These are phyloP conservation scores for Cotesia chilonis DNA, from an alignment of 1,140 invertebrate species.

Conservation along the genomic window DNA sequence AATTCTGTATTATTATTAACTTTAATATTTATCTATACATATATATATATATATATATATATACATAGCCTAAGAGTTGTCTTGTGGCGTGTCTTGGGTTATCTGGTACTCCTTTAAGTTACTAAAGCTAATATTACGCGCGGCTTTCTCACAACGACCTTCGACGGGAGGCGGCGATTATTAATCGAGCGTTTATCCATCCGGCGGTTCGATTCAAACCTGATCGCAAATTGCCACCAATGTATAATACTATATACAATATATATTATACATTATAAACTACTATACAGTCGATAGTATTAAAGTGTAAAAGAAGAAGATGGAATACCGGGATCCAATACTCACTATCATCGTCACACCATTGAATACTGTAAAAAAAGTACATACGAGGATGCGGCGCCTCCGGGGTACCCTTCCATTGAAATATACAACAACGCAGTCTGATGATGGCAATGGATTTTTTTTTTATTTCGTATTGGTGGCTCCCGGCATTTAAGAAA, in stretches of 20 bases:
- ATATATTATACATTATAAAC: not conserved
- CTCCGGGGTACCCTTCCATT: constrained; percentile 13
- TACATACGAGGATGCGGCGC: constrained; percentile 15
- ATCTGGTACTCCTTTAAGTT: not conserved
- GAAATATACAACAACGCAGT: constrained; percentile 20
- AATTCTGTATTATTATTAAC: too few species aligned
- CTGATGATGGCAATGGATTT: too few species aligned
- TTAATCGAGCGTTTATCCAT: constrained; percentile 42
- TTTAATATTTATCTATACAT: too few species aligned
- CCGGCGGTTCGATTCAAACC: constrained; percentile 38
- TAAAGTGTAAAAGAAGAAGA: not conserved
- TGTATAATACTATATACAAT: too few species aligned
- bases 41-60: too few species aligned
- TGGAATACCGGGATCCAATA: not conserved
- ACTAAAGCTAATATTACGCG: not conserved
- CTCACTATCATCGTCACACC: constrained; percentile 1
- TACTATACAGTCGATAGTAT: constrained; percentile 14
- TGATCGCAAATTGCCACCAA: constrained; percentile 38
- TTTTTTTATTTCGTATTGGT: constrained; percentile 15
- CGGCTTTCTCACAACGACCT: constrained; percentile 22
- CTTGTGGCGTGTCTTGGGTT: too few species aligned
- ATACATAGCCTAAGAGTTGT: too few species aligned
- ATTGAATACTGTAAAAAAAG: not conserved
- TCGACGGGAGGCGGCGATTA: constrained; percentile 34
- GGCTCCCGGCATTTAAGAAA: constrained; percentile 35